Percentiles rank a stretch among this genome's conserved stretches.
phyloP scores from a whole-genome alignment of 2,797 vertebrate genomes.

The Streptopelia turtur region DNA sequence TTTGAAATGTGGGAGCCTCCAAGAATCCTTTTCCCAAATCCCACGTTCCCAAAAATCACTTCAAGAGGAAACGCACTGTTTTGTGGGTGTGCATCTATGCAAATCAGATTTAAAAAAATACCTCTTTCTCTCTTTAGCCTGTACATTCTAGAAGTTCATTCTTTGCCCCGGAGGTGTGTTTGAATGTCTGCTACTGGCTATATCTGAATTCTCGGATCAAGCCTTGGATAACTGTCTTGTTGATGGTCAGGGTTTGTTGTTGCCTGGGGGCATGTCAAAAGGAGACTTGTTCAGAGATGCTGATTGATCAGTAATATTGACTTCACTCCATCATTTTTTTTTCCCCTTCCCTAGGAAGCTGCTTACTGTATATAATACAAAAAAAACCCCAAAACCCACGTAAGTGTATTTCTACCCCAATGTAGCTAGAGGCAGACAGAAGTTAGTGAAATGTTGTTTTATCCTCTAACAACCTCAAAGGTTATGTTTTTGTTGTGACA shows the following conservation, averaged over 20 bases:
- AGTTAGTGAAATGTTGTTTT: constrained; percentile 62
- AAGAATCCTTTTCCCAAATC: background rate
- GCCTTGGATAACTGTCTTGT: constrained; percentile 41
- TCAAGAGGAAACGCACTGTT: background rate
- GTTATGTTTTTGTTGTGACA: constrained; percentile 61
- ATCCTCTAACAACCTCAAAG: constrained; percentile 53
- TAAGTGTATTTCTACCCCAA: background rate
- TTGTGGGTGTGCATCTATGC: background rate
- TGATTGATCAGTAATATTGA: constrained; percentile 64
- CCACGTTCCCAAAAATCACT: background rate
- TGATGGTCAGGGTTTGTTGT: constrained; percentile 60
- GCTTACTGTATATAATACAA: background rate
- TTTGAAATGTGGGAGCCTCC: background rate
- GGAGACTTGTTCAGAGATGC: constrained; percentile 56
- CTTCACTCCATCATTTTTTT: background rate
- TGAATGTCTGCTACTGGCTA: constrained; percentile 33
- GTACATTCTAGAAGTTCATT: background rate
- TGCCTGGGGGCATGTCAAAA: constrained; percentile 61
- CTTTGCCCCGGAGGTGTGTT: background rate
- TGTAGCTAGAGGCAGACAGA: constrained; percentile 49
- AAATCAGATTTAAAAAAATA: background rate
- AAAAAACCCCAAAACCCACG: background rate
- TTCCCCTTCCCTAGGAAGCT: background rate
- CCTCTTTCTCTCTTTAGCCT: background rate
- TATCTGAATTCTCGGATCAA: background rate